Evolutionary conservation across 2,888 invertebrate species (phyloP), one percentile per base, ranked within the genome.

Genomic region (Chaitophorus viminalis): DNA sequence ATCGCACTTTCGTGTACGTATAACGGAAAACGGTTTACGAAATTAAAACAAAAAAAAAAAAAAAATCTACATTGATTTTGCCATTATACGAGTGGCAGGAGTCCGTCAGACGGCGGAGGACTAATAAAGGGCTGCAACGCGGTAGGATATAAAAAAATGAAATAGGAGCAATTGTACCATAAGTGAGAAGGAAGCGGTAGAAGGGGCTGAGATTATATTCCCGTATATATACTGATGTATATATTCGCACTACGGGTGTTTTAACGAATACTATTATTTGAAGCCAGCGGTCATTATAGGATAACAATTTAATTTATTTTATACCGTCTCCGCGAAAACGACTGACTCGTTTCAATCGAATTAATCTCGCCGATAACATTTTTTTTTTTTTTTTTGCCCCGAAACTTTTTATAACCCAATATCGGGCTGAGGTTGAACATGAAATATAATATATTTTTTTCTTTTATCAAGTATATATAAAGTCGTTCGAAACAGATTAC

Each of bases 61-160:
- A n/a, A n/a, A 82, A 70, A 82, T 82, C 31, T 46, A 25, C 52
- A 82, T 82, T 52, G 79, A 68, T 82, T 81, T 54, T 74, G 25
- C 33, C 18, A 21, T 36, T 54, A 54, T 9, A 33, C 3, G 17
- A n/a, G n/a, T n/a, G 21, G 65, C 8, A 1, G 0, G n/a, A 33
- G n/a, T 82, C 52, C 18, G 31, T 33, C 17, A 0, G 52, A 72
- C n/a, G 4, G 31, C 21, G 14, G 21, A 46, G 14, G 46, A 14
- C 14, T 46, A 5, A 29, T 36, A 31, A 36, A 78, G 33, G 11
- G 11, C 11, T 65, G 18, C n/a, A 9, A 65, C 36, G n/a, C 4
- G 25, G 46, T 81, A 46, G 60, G n/a, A 68, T 39, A 31, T n/a
- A 68, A 68, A 68, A 65, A 68, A 68, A 33, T 72, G 33, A 72